Evolutionary conservation across 2,888 invertebrate species (phyloP), one percentile per base, ranked within the genome.

Genomic region (Drosophila subsilvestris): DNA sequence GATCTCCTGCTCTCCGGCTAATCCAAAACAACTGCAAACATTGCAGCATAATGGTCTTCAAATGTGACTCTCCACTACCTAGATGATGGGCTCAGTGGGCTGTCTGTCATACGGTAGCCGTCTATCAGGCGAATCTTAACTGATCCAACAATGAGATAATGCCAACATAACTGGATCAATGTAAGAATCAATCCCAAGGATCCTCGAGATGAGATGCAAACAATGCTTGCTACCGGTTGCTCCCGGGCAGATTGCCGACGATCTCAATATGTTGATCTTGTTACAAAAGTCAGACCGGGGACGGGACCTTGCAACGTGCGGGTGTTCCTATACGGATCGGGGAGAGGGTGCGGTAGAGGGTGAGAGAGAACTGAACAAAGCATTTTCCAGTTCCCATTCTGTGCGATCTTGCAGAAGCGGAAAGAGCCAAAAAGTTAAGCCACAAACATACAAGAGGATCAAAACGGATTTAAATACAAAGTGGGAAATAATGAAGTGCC

Each of bases 391-490:
- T 56, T 51, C 25, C 54, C 44, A 22, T 54, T 67, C 67, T 48
- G 18, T 9, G 32, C 37, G 56, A 47, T 55, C 43, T 49, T 61
- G 69, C 63, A 69, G 71, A 78, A 63, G 88, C 86, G 84, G 75
- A 85, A 87, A 86, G 85, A 85, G 89, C 75, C 86, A 82, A 88
- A 79, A 87, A 89, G 88, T 87, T 86, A 86, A 86, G 86, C 80
- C 89, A 89, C 86, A 89, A 86, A 86, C 89, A 87, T 89, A 86
- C 86, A 89, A 86, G 81, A 83, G 88, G 86, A 89, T 89, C 86
- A 89, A 78, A 83, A 88, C 89, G 83, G 88, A 80, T 86, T 86
- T 80, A 83, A 87, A 86, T 81, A 82, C 86, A 84, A 89, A 82
- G 79, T 78, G 85, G 79, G 78, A 85, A 87, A 89, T 85, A 80